Evolutionary conservation across 2,888 invertebrate species (phyloP).

Genomic region (Cristatella mucedo): DNA sequence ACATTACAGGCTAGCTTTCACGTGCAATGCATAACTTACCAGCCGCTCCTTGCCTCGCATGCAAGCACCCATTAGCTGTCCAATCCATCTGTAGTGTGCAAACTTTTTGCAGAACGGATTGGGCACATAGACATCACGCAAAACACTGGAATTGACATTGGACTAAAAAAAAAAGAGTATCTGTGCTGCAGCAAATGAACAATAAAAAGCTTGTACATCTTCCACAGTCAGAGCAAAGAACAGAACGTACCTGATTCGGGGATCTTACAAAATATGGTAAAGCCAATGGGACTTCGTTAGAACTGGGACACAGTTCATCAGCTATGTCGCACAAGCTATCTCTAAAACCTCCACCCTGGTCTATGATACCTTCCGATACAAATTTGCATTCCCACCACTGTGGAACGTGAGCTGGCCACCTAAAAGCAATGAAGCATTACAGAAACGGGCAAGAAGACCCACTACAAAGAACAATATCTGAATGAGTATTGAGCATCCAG

Average conservation of each 20-base stretch:
- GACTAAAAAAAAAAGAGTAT: slow-evolving; percentile 14
- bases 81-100: slow-evolving; percentile 34
- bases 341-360: slow-evolving; percentile 38
- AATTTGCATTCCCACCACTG: slow-evolving; percentile 41
- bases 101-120: slow-evolving; percentile 29
- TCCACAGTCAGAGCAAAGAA: not conserved
- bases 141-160: slow-evolving; percentile 25
- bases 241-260: slow-evolving; percentile 35
- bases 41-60: slow-evolving; percentile 34
- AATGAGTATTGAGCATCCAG: no score
- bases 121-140: slow-evolving; percentile 31
- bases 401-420: slow-evolving; percentile 30
- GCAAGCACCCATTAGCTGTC: slow-evolving; percentile 38
- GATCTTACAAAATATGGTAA: slow-evolving; percentile 34
- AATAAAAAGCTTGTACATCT: not conserved
- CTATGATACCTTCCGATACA: slow-evolving; percentile 36
- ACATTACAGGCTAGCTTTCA: no score
- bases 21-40: slow-evolving; percentile 21
- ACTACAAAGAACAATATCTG: no score
- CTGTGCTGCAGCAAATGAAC: not conserved
- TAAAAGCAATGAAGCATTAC: slow-evolving; percentile 12
- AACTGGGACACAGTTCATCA: slow-evolving; percentile 35
- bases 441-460: no score
- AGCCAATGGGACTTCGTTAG: slow-evolving; percentile 22
- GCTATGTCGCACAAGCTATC: slow-evolving; percentile 37